Percentiles rank a stretch among this genome's conserved stretches.
Evolutionary conservation across 92 coral and sea anemone genomes (phyloP).

Genomic region (Heliopora coerulea): DNA sequence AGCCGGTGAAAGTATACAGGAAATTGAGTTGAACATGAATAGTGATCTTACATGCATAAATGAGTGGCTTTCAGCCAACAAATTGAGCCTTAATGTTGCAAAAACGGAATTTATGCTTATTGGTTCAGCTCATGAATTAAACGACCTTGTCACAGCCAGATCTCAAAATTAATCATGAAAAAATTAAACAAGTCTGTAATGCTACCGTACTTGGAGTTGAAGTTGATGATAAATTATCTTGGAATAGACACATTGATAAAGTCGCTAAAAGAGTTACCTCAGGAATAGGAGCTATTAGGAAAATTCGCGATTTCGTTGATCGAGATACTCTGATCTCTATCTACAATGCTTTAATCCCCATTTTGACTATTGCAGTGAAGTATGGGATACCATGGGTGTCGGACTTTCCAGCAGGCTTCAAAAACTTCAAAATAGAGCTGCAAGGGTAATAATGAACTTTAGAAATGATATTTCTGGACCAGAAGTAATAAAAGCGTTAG

Average conservation of each 20-base stretch:
- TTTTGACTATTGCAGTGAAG: slow-evolving; percentile 59
- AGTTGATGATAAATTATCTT: slow-evolving; percentile 49
- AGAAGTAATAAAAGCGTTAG: slow-evolving; percentile 45
- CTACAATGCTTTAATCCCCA: slow-evolving; percentile 56
- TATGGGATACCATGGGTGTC: slow-evolving; percentile 52
- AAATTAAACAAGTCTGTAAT: slow-evolving; percentile 20
- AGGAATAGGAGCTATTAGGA: slow-evolving; percentile 48
- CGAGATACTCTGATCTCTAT: slow-evolving; percentile 8
- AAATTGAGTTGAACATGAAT: slow-evolving; percentile 17
- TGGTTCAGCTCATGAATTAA: slow-evolving; percentile 6
- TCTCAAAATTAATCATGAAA: slow-evolving; percentile 24
- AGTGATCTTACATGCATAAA: background rate
- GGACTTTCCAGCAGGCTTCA: slow-evolving; percentile 50
- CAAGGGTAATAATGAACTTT: slow-evolving; percentile 37
- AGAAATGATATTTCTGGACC: slow-evolving; percentile 36
- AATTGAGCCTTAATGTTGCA: slow-evolving; percentile 8
- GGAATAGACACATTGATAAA: slow-evolving; percentile 35
- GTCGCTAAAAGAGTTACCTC: slow-evolving; percentile 38
- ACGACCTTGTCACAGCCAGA: slow-evolving; percentile 5
- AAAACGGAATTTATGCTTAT: slow-evolving; percentile 9
- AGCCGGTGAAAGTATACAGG: background rate
- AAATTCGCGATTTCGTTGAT: slow-evolving; percentile 32
- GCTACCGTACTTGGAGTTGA: slow-evolving; percentile 45
- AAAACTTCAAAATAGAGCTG: slow-evolving; percentile 54
- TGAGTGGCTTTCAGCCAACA: slow-evolving; percentile 7